Base-by-base conservation (phyloP, 1,140 invertebrate species). In the Asobara japonica region DNA sequence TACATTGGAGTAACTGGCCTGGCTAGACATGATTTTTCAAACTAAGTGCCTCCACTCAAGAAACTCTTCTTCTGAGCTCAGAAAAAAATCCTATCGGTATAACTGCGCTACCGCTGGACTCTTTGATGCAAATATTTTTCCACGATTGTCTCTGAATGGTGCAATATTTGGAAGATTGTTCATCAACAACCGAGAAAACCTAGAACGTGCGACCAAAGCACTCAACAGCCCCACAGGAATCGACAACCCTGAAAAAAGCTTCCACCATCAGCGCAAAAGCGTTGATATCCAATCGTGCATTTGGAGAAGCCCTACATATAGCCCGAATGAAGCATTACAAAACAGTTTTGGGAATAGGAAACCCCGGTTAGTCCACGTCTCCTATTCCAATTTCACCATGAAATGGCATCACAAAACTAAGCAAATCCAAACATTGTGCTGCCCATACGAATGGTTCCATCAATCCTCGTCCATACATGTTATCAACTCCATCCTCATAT, bases 251-350 rank as follows among this genome's bases (percentile, higher is more conserved):
- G 62, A 16, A 41, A 62, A n/a, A n/a, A n/a, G n/a, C 29, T 62
- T 65, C n/a, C 7, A 36, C 22, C 10, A 2, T 3, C 30, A 29
- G 41, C 11, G 36, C 38, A 22, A 36, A 30, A 45, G 29, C 38
- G 33, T 27, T 13, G 31, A 48, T 20, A 33, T 27, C 2, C 27
- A 30, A 13, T 48, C n/a, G 10, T 33, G 69, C 51, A 71, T 71
- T 45, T 56, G 22, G 33, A 65, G 61, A 71, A 71, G 65, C 61
- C 69, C 48, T 65, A 45, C 33, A 36, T 29, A 16, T 51, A 36
- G 36, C 61, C 56, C 22, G 18, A 56, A 25, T 56, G 69, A 70
- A 70, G 69, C 69, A 70, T 70, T 70, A 64, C 69, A 71, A 65
- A 71, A 71, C 61, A 71, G 69, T 56, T 71, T 61, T 13, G 41